Evolutionary conservation across 92 coral and sea anemone genomes (phyloP).

Genomic region (Phenganax stokvisi): DNA sequence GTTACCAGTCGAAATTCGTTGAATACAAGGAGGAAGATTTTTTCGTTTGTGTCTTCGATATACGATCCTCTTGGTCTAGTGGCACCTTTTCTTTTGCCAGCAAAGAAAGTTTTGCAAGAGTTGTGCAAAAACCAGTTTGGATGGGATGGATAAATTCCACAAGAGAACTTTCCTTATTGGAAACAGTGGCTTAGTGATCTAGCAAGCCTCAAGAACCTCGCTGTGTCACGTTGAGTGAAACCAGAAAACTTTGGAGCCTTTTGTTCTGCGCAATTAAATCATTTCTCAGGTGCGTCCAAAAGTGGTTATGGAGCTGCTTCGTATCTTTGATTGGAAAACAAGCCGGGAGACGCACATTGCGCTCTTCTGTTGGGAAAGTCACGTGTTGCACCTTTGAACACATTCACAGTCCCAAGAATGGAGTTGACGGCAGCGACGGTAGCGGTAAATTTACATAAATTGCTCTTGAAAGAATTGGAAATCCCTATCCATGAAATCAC

Average conservation of each 20-base stretch:
- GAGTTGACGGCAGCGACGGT: conserved; percentile 51
- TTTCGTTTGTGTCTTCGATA: conserved; percentile 37
- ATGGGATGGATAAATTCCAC: conserved; percentile 46
- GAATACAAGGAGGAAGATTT: conserved; percentile 33
- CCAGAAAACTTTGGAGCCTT: conserved; percentile 27
- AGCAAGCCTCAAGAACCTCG: conserved; percentile 21
- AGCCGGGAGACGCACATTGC: conserved; percentile 22
- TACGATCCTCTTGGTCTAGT: conserved; percentile 47
- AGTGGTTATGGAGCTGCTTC: conserved; percentile 51
- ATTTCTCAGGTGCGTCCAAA: conserved; percentile 49
- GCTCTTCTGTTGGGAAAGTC: conserved; percentile 48
- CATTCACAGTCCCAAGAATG: conserved; percentile 44
- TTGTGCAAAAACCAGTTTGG: conserved; percentile 36
- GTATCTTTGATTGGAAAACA: conserved; percentile 36
- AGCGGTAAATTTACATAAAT: conserved; percentile 30
- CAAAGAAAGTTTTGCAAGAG: conserved; percentile 46
- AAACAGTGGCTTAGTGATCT: conserved; percentile 31
- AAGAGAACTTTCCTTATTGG: conserved; percentile 28
- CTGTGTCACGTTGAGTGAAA: conserved; percentile 33
- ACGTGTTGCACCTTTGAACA: conserved; percentile 44
- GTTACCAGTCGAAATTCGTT: not conserved
- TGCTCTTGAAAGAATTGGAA: conserved; percentile 35
- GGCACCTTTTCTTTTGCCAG: conserved; percentile 42
- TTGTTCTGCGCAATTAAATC: conserved; percentile 38
- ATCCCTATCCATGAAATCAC: conserved; percentile 21